These are phyloP conservation scores for Campopleginae sp. DNA, from an alignment of 2,888 invertebrate species.

Conservation along the genomic window DNA sequence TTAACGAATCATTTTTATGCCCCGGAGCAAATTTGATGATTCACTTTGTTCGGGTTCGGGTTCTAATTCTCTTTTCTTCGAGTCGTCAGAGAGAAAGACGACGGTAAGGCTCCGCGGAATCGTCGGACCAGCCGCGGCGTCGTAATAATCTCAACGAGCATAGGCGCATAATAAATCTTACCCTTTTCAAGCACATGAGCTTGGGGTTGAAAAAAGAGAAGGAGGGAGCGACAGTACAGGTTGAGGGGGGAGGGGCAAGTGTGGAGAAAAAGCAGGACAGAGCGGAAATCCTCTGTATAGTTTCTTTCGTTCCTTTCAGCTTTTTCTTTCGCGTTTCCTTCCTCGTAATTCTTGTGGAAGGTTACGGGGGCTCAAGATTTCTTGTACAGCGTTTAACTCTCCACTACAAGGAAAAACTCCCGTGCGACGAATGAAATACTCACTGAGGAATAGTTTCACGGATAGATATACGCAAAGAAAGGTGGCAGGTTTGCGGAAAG, in stretches of 20 bases:
- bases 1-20: neutral
- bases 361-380: constrained; percentile 67
- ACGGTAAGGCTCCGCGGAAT: constrained; percentile 11
- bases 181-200: constrained; percentile 63
- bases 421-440: constrained; percentile 51
- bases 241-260: constrained; percentile 19
- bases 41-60: neutral
- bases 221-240: constrained; percentile 17
- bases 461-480: constrained; percentile 48
- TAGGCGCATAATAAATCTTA: constrained; percentile 68
- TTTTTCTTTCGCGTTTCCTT: constrained; percentile 60
- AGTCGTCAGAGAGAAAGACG: neutral
- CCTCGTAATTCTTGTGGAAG: constrained; percentile 67
- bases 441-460: constrained; percentile 53
- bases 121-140: constrained; percentile 55
- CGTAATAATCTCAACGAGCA: constrained; percentile 64
- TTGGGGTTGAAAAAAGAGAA: constrained; percentile 39
- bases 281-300: constrained; percentile 31
- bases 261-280: constrained; percentile 36
- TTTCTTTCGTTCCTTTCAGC: constrained; percentile 53
- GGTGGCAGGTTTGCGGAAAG: constrained; percentile 25
- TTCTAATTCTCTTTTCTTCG: constrained; percentile 29
- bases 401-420: constrained; percentile 67
- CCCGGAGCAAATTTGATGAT: neutral
- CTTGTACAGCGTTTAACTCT: constrained; percentile 68